A percentile compares a stretch with the other conserved stretches of the same genome.
Evolutionary conservation across 2,113 vertebrate species (phyloP).

Genomic region (Mugil cephalus): DNA sequence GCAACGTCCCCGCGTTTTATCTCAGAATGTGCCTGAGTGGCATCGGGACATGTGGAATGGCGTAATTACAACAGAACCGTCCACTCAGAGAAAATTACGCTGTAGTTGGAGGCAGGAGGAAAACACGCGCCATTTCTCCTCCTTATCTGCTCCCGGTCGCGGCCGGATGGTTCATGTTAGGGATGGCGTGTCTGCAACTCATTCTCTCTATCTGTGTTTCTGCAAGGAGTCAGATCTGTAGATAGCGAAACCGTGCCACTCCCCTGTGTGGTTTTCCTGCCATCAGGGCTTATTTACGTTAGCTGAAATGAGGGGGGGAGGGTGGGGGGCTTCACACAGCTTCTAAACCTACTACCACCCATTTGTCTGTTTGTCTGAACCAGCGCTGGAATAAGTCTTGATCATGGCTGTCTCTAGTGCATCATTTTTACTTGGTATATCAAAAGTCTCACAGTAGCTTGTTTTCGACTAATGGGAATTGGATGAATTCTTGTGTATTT

Average conservation of each 20-base stretch:
- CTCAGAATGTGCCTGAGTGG: constrained; percentile 6
- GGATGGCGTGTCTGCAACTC: constrained; percentile 76
- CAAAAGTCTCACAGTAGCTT: background rate
- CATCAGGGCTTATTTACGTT: constrained; percentile 74
- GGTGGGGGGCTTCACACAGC: constrained; percentile 23
- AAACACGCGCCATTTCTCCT: constrained; percentile 42
- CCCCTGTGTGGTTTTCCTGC: constrained; percentile 80
- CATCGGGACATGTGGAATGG: constrained; percentile 23
- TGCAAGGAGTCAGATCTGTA: constrained; percentile 68
- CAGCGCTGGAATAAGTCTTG: background rate
- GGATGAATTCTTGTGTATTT: background rate
- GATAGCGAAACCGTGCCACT: constrained; percentile 74
- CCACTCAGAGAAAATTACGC: constrained; percentile 48
- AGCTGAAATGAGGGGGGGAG: constrained; percentile 34
- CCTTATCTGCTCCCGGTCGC: constrained; percentile 50
- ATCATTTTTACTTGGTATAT: constrained; percentile 3
- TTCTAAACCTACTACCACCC: constrained; percentile 15
- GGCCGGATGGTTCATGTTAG: constrained; percentile 73
- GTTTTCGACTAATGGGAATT: background rate
- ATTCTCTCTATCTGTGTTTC: constrained; percentile 75
- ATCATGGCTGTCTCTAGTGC: background rate
- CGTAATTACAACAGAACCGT: constrained; percentile 49
- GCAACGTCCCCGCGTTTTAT: constrained; percentile 29
- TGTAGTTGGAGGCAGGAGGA: constrained; percentile 39
- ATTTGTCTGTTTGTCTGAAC: background rate